Evolutionary conservation across 2,113 vertebrate species (phyloP).

Genomic region (Oreamnos americanus): DNA sequence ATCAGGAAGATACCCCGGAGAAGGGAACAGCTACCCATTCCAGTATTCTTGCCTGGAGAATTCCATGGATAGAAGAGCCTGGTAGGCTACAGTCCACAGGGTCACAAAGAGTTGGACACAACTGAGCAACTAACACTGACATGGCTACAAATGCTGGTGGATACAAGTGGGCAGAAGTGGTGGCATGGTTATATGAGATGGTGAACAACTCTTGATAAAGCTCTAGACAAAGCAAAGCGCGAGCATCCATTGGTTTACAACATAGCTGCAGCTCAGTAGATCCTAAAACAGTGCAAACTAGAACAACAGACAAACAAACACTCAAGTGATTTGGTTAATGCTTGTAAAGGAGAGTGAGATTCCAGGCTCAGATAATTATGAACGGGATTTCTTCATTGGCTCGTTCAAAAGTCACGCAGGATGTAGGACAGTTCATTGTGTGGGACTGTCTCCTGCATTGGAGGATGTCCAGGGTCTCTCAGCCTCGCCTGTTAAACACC

Average conservation of each 20-base stretch:
- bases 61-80: background rate
- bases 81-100: background rate
- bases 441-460: accelerated
- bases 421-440: background rate
- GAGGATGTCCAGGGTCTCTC: background rate
- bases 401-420: background rate
- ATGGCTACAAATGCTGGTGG: background rate
- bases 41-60: background rate
- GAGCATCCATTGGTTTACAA: background rate
- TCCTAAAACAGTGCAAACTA: background rate
- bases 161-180: background rate
- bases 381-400: background rate
- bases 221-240: background rate
- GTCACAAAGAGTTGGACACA: background rate
- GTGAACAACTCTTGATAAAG: background rate
- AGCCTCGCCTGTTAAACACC: background rate
- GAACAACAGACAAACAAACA: background rate
- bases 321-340: background rate
- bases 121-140: background rate
- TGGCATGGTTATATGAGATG: background rate
- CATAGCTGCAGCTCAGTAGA: accelerated
- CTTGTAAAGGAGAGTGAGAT: background rate
- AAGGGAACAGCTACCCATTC: background rate
- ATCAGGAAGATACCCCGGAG: background rate
- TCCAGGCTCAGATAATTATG: background rate